Percentiles rank a stretch among this genome's conserved stretches.
These are phyloP conservation scores for Brienomyrus brachyistius DNA, from an alignment of 2,113 vertebrate genomes.

Conservation along the genomic window DNA sequence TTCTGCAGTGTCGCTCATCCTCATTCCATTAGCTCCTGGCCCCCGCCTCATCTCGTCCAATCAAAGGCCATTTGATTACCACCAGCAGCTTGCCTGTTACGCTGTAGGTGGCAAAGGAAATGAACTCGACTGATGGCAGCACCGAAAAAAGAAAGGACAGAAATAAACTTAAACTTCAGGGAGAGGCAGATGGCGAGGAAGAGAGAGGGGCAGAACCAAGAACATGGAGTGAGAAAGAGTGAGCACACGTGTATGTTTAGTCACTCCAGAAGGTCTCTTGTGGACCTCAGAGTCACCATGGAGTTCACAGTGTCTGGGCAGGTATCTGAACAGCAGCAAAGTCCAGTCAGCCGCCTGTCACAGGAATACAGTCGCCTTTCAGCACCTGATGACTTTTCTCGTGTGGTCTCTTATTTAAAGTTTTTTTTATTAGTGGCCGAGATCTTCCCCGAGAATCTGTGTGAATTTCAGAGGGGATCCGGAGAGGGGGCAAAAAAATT, in stretches of 20 bases:
- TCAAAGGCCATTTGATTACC: slow-evolving; percentile 5
- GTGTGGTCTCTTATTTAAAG: not conserved
- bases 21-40: not conserved
- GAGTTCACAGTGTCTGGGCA: not conserved
- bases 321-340: not conserved
- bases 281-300: not conserved
- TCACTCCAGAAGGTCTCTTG: not conserved
- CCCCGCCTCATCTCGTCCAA: slow-evolving; percentile 8
- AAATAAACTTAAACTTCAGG: not conserved
- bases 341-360: not conserved
- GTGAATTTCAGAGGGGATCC: not conserved
- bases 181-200: not conserved
- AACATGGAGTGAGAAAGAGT: not conserved
- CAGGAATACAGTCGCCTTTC: not conserved
- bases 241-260: not conserved
- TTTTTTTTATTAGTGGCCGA: not conserved
- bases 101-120: slow-evolving; percentile 8
- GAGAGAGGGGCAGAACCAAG: not conserved
- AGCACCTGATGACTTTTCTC: not conserved
- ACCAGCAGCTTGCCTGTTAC: not conserved
- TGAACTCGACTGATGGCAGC: not conserved
- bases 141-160: not conserved
- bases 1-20: not conserved
- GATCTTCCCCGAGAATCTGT: not conserved
- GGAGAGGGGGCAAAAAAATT: not conserved